Evolutionary conservation across 2,888 invertebrate species (phyloP).

Genomic region (Sminthurinus aureus): DNA sequence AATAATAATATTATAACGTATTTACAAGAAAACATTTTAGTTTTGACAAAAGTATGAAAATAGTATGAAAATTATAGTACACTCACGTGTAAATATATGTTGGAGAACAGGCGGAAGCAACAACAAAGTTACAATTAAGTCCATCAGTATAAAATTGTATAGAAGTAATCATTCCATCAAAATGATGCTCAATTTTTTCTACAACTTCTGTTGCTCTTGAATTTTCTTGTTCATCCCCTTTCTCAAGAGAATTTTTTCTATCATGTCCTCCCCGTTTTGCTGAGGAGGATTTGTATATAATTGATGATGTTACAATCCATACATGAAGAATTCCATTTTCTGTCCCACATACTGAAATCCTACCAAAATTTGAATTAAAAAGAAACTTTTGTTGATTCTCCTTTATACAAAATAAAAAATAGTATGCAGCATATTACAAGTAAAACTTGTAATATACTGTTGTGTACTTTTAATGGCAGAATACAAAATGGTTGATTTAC

Average conservation of each 20-base stretch:
- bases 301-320: constrained; percentile 53
- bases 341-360: constrained; percentile 57
- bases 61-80: neutral
- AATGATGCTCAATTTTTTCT: constrained; percentile 52
- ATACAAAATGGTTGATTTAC: neutral
- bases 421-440: neutral
- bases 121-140: constrained; percentile 54
- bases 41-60: neutral
- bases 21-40: no score
- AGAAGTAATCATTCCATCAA: constrained; percentile 55
- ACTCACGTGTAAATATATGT: constrained; percentile 57
- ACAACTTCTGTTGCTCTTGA: constrained; percentile 43
- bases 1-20: no score
- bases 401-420: neutral
- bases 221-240: constrained; percentile 7
- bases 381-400: neutral
- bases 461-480: neutral
- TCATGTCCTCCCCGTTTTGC: neutral
- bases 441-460: neutral
- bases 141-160: constrained; percentile 56
- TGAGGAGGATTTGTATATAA: neutral
- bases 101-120: constrained; percentile 56
- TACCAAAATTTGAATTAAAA: constrained; percentile 31
- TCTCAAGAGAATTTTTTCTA: constrained; percentile 9
- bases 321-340: constrained; percentile 55